These are phyloP conservation scores for Dynastes maya DNA, from an alignment of 2,888 invertebrate species.

Conservation along the genomic window DNA sequence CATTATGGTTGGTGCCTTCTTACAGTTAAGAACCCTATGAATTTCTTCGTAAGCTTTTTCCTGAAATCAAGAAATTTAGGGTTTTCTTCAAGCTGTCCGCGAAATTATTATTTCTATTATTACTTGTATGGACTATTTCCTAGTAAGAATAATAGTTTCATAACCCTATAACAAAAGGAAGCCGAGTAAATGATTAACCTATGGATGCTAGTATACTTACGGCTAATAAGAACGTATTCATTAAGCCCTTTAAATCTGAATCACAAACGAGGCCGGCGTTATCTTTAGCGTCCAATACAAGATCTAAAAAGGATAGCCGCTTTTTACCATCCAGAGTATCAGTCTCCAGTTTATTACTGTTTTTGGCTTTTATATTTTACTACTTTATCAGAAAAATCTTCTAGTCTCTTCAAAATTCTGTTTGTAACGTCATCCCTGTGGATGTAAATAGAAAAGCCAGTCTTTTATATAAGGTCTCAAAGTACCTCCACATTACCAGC, in stretches of 20 bases:
- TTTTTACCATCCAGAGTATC: conserved; percentile 8
- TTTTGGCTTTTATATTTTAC: not conserved
- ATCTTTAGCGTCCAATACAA: conserved; percentile 21
- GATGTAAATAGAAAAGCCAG: conserved; percentile 4
- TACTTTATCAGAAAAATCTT: conserved; percentile 21
- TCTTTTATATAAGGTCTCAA: conserved; percentile 18
- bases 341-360: not conserved
- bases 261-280: not conserved
- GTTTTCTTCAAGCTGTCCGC: not conserved
- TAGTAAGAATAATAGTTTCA: conserved; percentile 57
- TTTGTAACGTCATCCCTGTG: conserved; percentile 15
- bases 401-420: not conserved
- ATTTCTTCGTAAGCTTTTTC: conserved; percentile 64
- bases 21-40: conserved; percentile 61
- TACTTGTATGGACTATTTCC: conserved; percentile 51
- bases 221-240: conserved; percentile 27
- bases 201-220: not conserved
- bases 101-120: not conserved
- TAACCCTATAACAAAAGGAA: conserved; percentile 15
- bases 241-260: conserved; percentile 24
- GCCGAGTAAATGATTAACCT: not conserved
- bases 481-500: conserved; percentile 34
- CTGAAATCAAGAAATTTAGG: conserved; percentile 54
- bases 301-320: conserved; percentile 40
- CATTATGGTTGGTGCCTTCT: conserved; percentile 57